Evolutionary conservation across 2,888 invertebrate species (phyloP), one percentile per base, ranked within the genome.

Genomic region (Chalcis sispes): DNA sequence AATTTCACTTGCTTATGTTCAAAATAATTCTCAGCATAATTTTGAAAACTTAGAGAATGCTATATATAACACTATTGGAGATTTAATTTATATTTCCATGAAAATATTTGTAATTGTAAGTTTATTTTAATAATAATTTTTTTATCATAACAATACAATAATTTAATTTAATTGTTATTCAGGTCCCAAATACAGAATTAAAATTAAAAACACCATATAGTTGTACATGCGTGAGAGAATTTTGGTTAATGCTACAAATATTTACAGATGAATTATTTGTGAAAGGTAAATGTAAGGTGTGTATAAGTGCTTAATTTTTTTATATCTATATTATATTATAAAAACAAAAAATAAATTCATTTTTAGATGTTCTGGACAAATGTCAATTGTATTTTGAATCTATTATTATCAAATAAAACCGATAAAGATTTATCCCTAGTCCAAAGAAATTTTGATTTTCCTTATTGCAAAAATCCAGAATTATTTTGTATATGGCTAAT

Each of bases 171-270:
- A 46, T 50, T 20, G 1, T 42, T 50, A 50, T 20, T 46, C 64
- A 89, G 87, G 88, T 89, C 52, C 85, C 89, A 36, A 82, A 87
- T 2, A 81, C 82, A 2, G 90, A 91, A 77, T 80, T 91, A n/a
- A 80, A 86, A 20, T 84, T 86, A n/a, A 89, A 85, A 62, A 89
- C 90, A 18, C 90, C 91, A 0, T 93, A 91, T 81, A 89, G 89
- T 72, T 93, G 93, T 75, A 89, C 89, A 15, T 93, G 93, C 79
- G 85, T 90, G 3, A 90, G 91, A 84, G 92, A 92, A 84, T 81
- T 91, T 48, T 93, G 93, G 92, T 82, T 91, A 0, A 86, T 92
- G 81, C 77, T 92, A 13, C 89, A 90, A 79, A 83, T 90, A 29
- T 85, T 90, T 0, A 80, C 89, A 2, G 89, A 90, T 74, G 86